phyloP scores from a whole-genome alignment of 2,888 invertebrate species.

The Hypselothyrea guttata region DNA sequence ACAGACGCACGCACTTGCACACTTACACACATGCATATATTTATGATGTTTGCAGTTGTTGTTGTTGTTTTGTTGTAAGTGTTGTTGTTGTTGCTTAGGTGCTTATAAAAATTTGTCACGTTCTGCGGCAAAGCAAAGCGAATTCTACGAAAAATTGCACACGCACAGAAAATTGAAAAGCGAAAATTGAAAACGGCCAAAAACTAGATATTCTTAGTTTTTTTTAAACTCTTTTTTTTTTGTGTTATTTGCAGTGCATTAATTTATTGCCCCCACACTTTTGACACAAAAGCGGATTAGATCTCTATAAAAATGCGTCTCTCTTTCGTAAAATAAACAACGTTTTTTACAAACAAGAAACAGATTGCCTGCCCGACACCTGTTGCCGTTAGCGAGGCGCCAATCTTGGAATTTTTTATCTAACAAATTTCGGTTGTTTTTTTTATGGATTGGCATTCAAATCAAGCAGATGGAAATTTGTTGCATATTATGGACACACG shows the following conservation, averaged over 20 bases:
- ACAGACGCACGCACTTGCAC: no score
- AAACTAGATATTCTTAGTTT: constrained; percentile 70
- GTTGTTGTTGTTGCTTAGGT: constrained; percentile 21
- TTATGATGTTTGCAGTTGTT: constrained; percentile 16
- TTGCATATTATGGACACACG: constrained; percentile 41
- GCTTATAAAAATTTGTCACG: constrained; percentile 66
- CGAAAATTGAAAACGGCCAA: constrained; percentile 11
- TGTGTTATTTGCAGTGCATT: constrained; percentile 52
- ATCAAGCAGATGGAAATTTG: constrained; percentile 26
- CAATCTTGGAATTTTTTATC: constrained; percentile 30
- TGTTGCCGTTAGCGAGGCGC: constrained; percentile 53
- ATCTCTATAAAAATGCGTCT: neutral
- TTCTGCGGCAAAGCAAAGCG: constrained; percentile 38
- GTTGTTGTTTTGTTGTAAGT: constrained; percentile 15
- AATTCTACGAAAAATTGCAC: constrained; percentile 48
- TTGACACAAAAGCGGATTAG: constrained; percentile 45
- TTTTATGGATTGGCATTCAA: constrained; percentile 56
- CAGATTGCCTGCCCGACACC: constrained; percentile 43
- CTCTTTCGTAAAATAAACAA: constrained; percentile 21
- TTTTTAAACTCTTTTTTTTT: no score
- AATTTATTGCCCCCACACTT: constrained; percentile 64
- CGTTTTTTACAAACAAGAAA: constrained; percentile 22
- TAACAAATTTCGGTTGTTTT: constrained; percentile 28
- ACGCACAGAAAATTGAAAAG: constrained; percentile 35
- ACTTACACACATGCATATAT: constrained; percentile 7